Evolutionary conservation across 1,140 invertebrate genomes (phyloP).

Genomic region (Proales similis): DNA sequence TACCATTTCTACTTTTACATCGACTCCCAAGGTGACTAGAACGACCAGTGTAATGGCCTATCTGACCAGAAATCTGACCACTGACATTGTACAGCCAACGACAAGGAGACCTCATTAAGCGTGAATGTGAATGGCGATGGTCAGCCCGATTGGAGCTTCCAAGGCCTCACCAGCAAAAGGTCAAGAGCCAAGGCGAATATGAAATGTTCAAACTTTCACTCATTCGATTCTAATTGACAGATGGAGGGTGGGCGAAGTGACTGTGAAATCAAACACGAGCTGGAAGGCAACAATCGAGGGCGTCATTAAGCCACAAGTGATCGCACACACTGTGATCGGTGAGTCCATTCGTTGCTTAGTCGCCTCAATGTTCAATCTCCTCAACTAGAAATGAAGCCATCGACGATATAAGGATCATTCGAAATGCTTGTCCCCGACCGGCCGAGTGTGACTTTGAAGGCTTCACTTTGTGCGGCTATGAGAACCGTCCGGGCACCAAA

Average conservation of each 20-base stretch:
- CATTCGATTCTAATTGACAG: conserved; percentile 2
- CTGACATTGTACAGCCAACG: too few species aligned
- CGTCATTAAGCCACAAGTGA: neutral
- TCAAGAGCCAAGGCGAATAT: too few species aligned
- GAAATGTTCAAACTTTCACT: neutral
- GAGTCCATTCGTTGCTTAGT: too few species aligned
- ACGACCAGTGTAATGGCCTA: too few species aligned
- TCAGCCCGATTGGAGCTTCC: too few species aligned
- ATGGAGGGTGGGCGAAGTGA: conserved; percentile 13
- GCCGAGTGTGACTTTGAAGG: conserved; percentile 38
- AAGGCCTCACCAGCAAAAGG: neutral
- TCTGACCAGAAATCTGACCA: neutral
- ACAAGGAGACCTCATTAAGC: too few species aligned
- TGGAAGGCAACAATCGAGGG: conserved; percentile 36
- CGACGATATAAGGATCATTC: conserved; percentile 27
- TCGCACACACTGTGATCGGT: too few species aligned
- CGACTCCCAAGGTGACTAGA: too few species aligned
- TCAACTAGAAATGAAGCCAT: conserved; percentile 36
- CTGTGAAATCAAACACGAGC: conserved; percentile 18
- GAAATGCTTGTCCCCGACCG: conserved; percentile 14
- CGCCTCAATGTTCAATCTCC: too few species aligned
- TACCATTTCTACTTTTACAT: conserved; percentile 29
- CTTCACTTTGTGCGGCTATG: conserved; percentile 3
- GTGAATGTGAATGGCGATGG: too few species aligned
- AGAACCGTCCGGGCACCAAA: neutral